Conservation (phyloP, 2,113 vertebrate genomes). For the Amphiprion ocellaris region DNA sequence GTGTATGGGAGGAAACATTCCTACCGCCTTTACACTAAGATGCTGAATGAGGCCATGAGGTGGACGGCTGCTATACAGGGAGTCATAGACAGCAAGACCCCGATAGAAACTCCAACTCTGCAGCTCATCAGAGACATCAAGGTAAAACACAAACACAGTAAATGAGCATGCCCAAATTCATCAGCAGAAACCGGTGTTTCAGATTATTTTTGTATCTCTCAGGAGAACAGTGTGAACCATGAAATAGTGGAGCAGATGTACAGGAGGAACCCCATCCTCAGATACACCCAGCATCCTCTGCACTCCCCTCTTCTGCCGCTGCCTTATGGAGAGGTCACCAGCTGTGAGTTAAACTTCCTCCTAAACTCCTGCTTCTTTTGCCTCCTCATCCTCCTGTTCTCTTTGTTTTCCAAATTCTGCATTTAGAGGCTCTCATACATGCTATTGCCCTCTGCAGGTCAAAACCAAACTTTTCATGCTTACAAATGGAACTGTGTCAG, state of each 20-base stretch:
- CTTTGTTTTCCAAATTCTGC: neutral
- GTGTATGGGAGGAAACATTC: conserved; percentile 93
- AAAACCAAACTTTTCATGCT: neutral
- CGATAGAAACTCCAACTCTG: conserved; percentile 94
- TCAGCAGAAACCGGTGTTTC: neutral
- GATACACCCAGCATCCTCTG: conserved; percentile 94
- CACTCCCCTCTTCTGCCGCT: conserved; percentile 92
- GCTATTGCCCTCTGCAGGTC: neutral
- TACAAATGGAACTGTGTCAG: neutral
- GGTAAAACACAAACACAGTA: conserved; percentile 71
- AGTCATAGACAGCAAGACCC: conserved; percentile 93
- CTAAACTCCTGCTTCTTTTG: neutral
- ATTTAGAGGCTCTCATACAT: neutral
- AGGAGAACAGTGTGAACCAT: conserved; percentile 92
- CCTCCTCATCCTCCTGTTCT: no score
- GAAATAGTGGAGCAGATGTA: conserved; percentile 94
- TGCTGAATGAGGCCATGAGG: conserved; percentile 92
- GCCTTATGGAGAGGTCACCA: conserved; percentile 90
- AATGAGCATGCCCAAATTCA: neutral
- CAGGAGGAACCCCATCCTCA: conserved; percentile 91
- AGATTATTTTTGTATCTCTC: neutral
- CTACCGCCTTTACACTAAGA: conserved; percentile 91
- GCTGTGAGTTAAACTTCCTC: conserved; percentile 79
- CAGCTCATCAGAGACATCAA: conserved; percentile 95
- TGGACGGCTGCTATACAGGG: conserved; percentile 93